Evolutionary conservation across 2,888 invertebrate genomes (phyloP).

Genomic region (Zeuzera pyrina): DNA sequence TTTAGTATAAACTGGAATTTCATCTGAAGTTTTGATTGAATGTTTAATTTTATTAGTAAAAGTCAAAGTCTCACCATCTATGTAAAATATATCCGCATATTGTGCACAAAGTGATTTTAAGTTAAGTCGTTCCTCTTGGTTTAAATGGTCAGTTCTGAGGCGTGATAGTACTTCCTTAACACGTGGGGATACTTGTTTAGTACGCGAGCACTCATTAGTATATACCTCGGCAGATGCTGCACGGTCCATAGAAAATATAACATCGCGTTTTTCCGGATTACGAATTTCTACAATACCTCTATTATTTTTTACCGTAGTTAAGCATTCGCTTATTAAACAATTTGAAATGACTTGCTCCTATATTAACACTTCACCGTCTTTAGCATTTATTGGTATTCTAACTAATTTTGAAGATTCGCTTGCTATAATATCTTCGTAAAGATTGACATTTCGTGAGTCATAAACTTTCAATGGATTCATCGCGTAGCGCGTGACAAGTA

Average conservation of each 20-base stretch:
- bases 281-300: slow-evolving; percentile 12
- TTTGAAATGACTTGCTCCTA: slow-evolving; percentile 15
- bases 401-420: slow-evolving; percentile 16
- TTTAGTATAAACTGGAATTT: slow-evolving; percentile 14
- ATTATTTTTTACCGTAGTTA: no score
- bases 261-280: slow-evolving; percentile 14
- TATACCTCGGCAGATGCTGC: slow-evolving; percentile 9
- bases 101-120: slow-evolving; percentile 10
- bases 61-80: slow-evolving; percentile 11
- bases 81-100: slow-evolving; percentile 18
- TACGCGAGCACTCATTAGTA: slow-evolving; percentile 8
- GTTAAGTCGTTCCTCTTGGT: slow-evolving; percentile 20
- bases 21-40: slow-evolving; percentile 10
- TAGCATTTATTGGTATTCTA: slow-evolving; percentile 13
- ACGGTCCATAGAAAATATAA: slow-evolving; percentile 11
- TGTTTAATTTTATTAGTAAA: slow-evolving; percentile 15
- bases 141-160: slow-evolving; percentile 22
- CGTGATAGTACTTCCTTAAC: slow-evolving; percentile 13
- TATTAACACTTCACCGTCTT: slow-evolving; percentile 15
- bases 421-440: slow-evolving; percentile 22
- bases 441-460: slow-evolving; percentile 17
- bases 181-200: slow-evolving; percentile 6
- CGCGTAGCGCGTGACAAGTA: slow-evolving; percentile 9
- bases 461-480: slow-evolving; percentile 14
- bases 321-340: slow-evolving; percentile 17